Percentiles rank a stretch among this genome's conserved stretches.
Conservation (phyloP, 2,797 vertebrate species). For the Halcyon smyrnensis region DNA sequence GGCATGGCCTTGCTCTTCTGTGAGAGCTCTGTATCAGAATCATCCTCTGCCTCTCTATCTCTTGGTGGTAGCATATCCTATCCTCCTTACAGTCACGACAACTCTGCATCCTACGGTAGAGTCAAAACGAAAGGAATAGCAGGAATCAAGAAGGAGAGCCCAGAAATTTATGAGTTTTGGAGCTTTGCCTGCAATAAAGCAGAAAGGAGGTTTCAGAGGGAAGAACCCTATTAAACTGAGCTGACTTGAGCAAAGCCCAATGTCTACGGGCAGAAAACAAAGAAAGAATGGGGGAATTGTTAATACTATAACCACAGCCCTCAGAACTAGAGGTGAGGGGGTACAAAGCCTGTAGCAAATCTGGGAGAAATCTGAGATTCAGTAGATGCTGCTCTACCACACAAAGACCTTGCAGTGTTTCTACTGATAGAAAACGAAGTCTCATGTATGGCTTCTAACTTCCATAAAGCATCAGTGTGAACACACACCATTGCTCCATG, state of each 20-base stretch:
- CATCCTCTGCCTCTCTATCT: neutral
- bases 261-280: neutral
- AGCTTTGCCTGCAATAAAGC: neutral
- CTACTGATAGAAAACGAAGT: neutral
- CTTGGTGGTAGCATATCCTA: neutral
- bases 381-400: neutral
- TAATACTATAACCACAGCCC: neutral
- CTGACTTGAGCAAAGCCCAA: neutral
- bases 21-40: neutral
- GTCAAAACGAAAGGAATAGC: neutral
- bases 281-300: neutral
- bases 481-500: neutral
- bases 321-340: neutral
- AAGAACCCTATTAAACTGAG: neutral
- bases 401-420: neutral
- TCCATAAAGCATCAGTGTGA: neutral
- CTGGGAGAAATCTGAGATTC: neutral
- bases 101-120: fast-evolving
- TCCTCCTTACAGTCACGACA: neutral
- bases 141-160: neutral
- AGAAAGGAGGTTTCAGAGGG: neutral
- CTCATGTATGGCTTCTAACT: neutral
- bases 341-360: neutral
- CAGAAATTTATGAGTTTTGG: neutral
- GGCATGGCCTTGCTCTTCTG: neutral